Evolutionary conservation across 2,888 invertebrate genomes (phyloP).

Genomic region (Agriopis marginaria): DNA sequence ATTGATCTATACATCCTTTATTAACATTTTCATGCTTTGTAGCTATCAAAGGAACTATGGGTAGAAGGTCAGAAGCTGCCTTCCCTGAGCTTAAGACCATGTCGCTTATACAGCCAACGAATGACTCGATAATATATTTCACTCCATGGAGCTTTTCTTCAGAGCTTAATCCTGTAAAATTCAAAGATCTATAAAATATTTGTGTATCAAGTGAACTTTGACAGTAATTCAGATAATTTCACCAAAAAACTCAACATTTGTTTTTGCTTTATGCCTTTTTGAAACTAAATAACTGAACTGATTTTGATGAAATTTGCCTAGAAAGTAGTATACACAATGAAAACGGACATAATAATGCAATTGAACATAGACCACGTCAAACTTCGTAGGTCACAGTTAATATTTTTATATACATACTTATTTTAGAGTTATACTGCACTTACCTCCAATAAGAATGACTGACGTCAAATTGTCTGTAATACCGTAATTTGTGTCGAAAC

Average conservation of each 20-base stretch:
- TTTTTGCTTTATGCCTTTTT: not conserved
- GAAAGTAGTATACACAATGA: not conserved
- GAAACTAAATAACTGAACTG: not conserved
- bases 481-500: slow-evolving; percentile 94
- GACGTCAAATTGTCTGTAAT: slow-evolving; percentile 94
- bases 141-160: slow-evolving; percentile 95
- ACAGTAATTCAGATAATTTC: not conserved
- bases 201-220: not conserved
- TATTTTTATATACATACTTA: not conserved
- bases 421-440: slow-evolving; percentile 45
- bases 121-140: slow-evolving; percentile 96
- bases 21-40: slow-evolving; percentile 96
- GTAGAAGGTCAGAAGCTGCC: slow-evolving; percentile 93
- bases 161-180: slow-evolving; percentile 90
- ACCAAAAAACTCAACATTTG: not conserved
- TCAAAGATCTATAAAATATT: not conserved
- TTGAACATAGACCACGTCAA: too few species aligned
- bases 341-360: too few species aligned
- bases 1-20: slow-evolving; percentile 95
- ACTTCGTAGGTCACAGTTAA: too few species aligned
- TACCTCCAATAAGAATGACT: slow-evolving; percentile 95
- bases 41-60: slow-evolving; percentile 93
- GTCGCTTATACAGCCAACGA: slow-evolving; percentile 96
- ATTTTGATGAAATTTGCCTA: not conserved
- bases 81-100: slow-evolving; percentile 95